Base-by-base conservation (phyloP, 2,113 vertebrate genomes). In the Carassius gibelio region DNA sequence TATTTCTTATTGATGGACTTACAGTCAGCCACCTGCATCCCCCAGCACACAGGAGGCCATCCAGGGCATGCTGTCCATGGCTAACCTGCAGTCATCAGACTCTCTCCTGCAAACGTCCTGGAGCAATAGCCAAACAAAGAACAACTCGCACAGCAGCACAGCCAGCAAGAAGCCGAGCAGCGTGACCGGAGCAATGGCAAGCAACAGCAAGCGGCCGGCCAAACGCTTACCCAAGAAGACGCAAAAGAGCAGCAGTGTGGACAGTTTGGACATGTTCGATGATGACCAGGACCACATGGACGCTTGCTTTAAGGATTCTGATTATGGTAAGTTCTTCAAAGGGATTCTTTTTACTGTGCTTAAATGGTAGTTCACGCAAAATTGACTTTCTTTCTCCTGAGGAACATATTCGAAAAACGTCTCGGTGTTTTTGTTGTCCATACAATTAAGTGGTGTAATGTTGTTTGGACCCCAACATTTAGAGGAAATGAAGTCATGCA, bases 1-100 rank as follows among this genome's bases (percentile, higher is more conserved):
- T 94, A 91, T 94, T 92, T 92, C 87, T 89, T 90, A 92, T 94
- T 92, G 91, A 90, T 92, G 87, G 89, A 92, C 91, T 93, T 94
- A 89, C 94, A 99, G 98, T 94, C 97, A 99, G 95, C 98, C 97
- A 84, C 98, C 98, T 81, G 98, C 98, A 91, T 99, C 98, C 88
- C 98, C 98, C 93, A 99, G 98, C 94, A 99, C 98, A 3, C 98
- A 99, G 92, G 98, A 99, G 94, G 98, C 98, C 87, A 99, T 99
- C 94, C 98, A 99, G 96, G 98, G 98, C 92, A 99, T 99, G 98
- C 93, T 99, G 82, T 99, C 98, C 34, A 99, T 99, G 98, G 98
- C 98, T 91, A 99, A 99, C 93, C 95, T 99, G 91, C 97, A 97
- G 89, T 96, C 98, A 11, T 98, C 98, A 19, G 97, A 98, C 89